A percentile compares a stretch with the other conserved stretches of the same genome.
Evolutionary conservation across 2,797 vertebrate genomes (phyloP).

Genomic region (Picus viridis): DNA sequence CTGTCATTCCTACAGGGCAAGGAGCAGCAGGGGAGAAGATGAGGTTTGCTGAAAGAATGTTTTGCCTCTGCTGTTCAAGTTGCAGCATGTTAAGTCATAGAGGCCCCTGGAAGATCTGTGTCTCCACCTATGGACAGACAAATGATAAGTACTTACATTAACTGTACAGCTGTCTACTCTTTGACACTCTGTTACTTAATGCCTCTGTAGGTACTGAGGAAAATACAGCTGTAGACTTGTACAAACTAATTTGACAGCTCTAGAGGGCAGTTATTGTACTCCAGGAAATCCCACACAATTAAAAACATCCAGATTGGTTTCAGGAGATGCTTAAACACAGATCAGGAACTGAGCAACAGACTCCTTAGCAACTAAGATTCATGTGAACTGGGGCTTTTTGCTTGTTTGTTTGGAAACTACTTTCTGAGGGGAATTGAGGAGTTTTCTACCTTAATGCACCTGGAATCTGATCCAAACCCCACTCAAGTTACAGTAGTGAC

Average conservation of each 20-base stretch:
- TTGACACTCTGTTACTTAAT: background rate
- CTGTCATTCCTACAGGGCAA: background rate
- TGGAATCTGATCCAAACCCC: background rate
- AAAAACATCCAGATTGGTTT: background rate
- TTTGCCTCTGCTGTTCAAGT: background rate
- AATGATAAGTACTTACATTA: background rate
- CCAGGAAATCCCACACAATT: background rate
- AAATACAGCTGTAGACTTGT: background rate
- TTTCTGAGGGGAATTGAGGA: background rate
- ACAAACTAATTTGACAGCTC: background rate
- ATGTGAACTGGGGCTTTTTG: background rate
- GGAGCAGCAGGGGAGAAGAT: background rate
- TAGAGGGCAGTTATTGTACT: background rate
- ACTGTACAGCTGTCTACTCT: background rate
- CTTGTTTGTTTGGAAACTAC: background rate
- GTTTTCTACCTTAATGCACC: background rate
- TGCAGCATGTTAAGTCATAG: background rate
- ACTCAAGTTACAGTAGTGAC: background rate
- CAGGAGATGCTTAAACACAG: background rate
- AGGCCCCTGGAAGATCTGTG: background rate
- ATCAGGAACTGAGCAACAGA: background rate
- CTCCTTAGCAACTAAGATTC: background rate
- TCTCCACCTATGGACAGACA: conserved; percentile 24
- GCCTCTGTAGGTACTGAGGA: background rate
- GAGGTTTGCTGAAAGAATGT: background rate